These are phyloP conservation scores for Temnothorax curvispinosus DNA, from an alignment of 1,140 invertebrate genomes.

Conservation along the genomic window DNA sequence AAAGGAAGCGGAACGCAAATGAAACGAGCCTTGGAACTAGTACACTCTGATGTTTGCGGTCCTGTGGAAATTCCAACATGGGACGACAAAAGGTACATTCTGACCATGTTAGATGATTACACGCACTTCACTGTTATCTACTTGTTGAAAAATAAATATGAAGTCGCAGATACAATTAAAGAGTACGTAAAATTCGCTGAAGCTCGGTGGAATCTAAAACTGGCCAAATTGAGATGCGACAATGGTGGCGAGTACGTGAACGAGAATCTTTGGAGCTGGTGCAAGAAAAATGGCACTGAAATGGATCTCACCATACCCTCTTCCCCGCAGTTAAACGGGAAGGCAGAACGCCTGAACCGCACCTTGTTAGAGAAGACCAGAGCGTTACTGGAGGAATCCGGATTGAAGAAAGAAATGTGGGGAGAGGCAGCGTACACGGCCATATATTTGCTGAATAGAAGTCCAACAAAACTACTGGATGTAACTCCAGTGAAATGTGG, in stretches of 20 bases:
- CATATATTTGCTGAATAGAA: too few relatives aligned
- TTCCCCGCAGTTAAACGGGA: conserved; percentile 65
- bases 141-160: neutral
- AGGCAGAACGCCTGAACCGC: too few relatives aligned
- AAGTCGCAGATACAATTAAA: conserved; percentile 15
- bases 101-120: conserved; percentile 16
- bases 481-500: too few relatives aligned
- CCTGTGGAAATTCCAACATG: neutral
- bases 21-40: neutral
- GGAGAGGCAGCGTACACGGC: too few relatives aligned
- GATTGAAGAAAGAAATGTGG: too few relatives aligned
- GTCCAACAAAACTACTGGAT: too few relatives aligned
- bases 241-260: conserved; percentile 1
- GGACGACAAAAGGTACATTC: conserved; percentile 1
- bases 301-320: conserved; percentile 22
- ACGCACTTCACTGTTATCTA: neutral
- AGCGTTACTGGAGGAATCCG: too few relatives aligned
- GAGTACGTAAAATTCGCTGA: neutral
- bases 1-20: too few relatives aligned
- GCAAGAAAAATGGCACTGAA: neutral
- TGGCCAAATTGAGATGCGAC: neutral
- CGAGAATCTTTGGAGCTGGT: neutral
- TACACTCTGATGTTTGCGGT: neutral
- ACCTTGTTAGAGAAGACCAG: too few relatives aligned
- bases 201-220: neutral